Conservation (phyloP, 2,113 vertebrate species). For the Cephalopterus ornatus region DNA sequence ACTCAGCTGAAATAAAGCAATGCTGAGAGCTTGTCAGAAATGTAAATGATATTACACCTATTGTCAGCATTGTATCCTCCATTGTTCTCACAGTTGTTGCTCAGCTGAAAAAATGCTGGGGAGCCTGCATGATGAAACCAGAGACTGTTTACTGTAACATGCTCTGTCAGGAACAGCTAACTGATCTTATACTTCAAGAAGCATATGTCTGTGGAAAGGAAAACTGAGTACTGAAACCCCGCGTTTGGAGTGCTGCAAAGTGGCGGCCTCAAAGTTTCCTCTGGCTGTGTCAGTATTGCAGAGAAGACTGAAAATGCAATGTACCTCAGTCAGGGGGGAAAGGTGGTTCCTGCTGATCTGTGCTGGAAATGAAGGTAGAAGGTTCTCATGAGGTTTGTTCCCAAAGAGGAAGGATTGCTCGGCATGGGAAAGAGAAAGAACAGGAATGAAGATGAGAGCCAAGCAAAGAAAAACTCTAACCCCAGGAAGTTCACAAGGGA, state of each 20-base stretch:
- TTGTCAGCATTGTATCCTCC: conserved; percentile 19
- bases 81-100: conserved; percentile 64
- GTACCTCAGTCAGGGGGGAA: not conserved
- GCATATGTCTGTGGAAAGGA: not conserved
- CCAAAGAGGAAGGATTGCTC: not conserved
- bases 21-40: conserved; percentile 62
- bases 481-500: not conserved
- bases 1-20: conserved; percentile 60
- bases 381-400: not conserved
- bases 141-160: conserved; percentile 39
- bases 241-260: not conserved
- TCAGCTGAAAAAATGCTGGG: conserved; percentile 65
- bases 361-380: not conserved
- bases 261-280: not conserved
- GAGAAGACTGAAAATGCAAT: not conserved
- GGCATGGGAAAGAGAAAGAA: not conserved
- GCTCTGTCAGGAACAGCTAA: conserved; percentile 39
- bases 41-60: conserved; percentile 66
- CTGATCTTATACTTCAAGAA: conserved; percentile 30
- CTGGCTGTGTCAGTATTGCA: not conserved
- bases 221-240: not conserved
- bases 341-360: not conserved
- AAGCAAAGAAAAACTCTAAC: not conserved
- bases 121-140: conserved; percentile 57
- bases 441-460: not conserved